phyloP scores from a whole-genome alignment of 2,797 vertebrate species.

The Peromyscus eremicus region DNA sequence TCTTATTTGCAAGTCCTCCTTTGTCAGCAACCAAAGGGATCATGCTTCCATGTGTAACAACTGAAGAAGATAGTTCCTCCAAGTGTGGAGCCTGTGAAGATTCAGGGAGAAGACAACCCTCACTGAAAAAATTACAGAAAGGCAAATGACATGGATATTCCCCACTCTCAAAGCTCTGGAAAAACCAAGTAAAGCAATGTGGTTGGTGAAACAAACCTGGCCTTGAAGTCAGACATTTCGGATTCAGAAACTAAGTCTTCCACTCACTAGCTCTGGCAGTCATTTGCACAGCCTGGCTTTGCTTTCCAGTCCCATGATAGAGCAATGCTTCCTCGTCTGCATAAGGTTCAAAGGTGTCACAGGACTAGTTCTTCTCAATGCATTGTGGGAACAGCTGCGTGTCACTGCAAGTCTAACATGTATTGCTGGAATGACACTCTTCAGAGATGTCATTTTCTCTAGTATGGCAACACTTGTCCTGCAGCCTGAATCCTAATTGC shows the following conservation, averaged over 20 bases:
- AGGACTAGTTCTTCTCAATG: not conserved
- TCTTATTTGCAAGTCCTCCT: not conserved
- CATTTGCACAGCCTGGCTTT: not conserved
- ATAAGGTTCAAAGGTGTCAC: not conserved
- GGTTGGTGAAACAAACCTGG: constrained; percentile 30
- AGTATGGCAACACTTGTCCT: not conserved
- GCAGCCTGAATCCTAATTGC: not conserved
- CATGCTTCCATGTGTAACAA: not conserved
- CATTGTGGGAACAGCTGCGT: not conserved
- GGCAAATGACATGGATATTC: not conserved
- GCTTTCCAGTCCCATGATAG: not conserved
- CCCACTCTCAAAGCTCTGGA: not conserved
- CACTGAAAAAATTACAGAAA: not conserved
- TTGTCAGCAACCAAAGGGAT: not conserved
- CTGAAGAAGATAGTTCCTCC: not conserved
- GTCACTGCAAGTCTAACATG: not conserved
- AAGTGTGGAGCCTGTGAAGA: not conserved
- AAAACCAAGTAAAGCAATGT: not conserved
- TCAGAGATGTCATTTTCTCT: not conserved
- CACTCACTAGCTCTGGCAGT: not conserved
- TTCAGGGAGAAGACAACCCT: not conserved
- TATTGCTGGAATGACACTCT: not conserved
- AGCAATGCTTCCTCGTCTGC: not conserved
- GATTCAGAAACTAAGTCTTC: constrained; percentile 16
- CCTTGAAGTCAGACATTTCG: constrained; percentile 11